phyloP scores from a whole-genome alignment of 2,797 vertebrate genomes.

The Pterois miles region DNA sequence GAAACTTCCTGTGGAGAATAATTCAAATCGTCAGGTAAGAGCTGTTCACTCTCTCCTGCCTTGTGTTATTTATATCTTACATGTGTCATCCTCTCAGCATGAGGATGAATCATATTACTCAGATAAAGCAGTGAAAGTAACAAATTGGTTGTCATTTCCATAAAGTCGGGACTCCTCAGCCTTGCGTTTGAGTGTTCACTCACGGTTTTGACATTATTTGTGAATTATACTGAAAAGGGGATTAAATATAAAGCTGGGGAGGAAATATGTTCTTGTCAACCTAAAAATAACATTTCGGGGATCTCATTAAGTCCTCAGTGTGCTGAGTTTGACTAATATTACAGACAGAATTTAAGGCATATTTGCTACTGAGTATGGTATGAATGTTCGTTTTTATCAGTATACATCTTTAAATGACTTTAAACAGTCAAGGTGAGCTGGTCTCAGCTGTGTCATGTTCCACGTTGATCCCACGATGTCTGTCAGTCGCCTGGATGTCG shows the following conservation, averaged over 20 bases:
- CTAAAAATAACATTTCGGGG: not conserved
- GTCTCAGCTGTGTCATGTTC: not conserved
- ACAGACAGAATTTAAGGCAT: slow-evolving; percentile 25
- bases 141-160: not conserved
- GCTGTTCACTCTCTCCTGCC: not conserved
- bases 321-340: not conserved
- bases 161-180: not conserved
- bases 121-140: not conserved
- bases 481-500: not conserved
- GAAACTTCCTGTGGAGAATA: not conserved
- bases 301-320: not conserved
- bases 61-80: not conserved
- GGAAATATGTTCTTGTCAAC: not conserved
- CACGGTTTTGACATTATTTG: not conserved
- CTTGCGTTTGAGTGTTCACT: not conserved
- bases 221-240: not conserved
- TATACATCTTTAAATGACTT: not conserved
- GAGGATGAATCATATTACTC: not conserved
- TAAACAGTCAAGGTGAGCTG: not conserved
- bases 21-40: not conserved
- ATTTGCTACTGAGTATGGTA: not conserved
- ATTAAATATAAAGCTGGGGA: not conserved
- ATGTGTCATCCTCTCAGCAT: not conserved
- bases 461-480: too few relatives aligned
- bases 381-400: not conserved